Base-by-base conservation (phyloP, 2,797 vertebrate species). In the Sylvia borin region DNA sequence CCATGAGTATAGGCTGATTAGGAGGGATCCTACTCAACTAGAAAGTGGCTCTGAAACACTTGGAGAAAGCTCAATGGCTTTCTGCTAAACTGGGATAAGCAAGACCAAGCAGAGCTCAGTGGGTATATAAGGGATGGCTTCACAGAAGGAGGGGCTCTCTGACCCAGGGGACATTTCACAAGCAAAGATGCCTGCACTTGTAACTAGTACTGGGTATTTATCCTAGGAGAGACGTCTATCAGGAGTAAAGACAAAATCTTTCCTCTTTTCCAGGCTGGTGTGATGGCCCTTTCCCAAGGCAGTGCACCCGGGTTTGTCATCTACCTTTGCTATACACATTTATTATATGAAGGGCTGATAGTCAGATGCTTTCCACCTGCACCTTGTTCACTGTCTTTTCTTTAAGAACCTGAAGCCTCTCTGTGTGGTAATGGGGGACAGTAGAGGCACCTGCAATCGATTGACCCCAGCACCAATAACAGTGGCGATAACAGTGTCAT, bases 111-210 rank as follows among this genome's bases (percentile, higher is more conserved):
- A 38, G n/a, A 79, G 20, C 13, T 36, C 47, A 17, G 5, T 16
- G 31, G 31, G 7, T 74, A 2, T 34, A 11, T 27, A n/a, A 72
- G 65, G 11, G 45, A 73, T 16, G 32, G 21, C 11, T 87, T 68
- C 65, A 50, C 2, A 2, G 0, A 1, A 47, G 13, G 16, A 66
- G 7, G 16, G 7, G 5, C 6, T 71, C 38, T 29, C 57, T 38
- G 21, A 73, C 7, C 21, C 42, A 51, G 9, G 17, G 31, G 10
- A 36, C 20, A 11, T 54, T 40, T 36, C 16, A 48, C 53, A 53
- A 25, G 34, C 48, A 85, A 91, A 87, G 29, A 67, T 38, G 5
- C 29, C 15, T 5, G 3, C 10, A 50, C 13, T 11, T 48, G 10
- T 47, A 82, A 55, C 12, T 50, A 42, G 21, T 19, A 32, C 16